Evolutionary conservation across 2,113 vertebrate species (phyloP).

Genomic region (Trematocara nigrifrons): DNA sequence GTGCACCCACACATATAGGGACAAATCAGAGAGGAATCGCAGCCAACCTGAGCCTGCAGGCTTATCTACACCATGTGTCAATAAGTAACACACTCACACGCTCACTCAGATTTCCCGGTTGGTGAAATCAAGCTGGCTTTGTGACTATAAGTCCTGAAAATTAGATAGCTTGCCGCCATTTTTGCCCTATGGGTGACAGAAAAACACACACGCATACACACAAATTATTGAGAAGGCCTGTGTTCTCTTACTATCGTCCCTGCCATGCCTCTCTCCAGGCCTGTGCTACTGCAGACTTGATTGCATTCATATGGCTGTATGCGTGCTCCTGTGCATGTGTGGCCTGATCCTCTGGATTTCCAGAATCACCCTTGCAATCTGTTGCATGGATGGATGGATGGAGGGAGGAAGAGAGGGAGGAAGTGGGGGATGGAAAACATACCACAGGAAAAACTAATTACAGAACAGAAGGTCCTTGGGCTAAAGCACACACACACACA

Average conservation of each 20-base stretch:
- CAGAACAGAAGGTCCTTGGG: conserved; percentile 61
- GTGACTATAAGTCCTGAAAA: conserved; percentile 63
- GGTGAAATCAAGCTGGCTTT: conserved; percentile 62
- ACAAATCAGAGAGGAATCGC: conserved; percentile 13
- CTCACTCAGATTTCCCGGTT: conserved; percentile 31
- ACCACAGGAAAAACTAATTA: conserved; percentile 63
- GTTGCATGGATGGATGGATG: conserved; percentile 42
- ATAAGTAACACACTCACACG: neutral
- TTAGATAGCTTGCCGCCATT: conserved; percentile 59
- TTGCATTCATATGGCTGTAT: conserved; percentile 49
- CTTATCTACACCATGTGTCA: conserved; percentile 48
- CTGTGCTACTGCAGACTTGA: conserved; percentile 41
- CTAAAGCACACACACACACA: neutral
- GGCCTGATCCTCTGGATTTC: conserved; percentile 47
- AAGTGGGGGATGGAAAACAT: conserved; percentile 15
- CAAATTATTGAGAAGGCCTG: conserved; percentile 5
- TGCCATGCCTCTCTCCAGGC: conserved; percentile 4
- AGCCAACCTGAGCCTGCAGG: conserved; percentile 40
- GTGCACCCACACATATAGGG: neutral
- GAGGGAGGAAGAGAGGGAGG: neutral
- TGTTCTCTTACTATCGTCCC: conserved; percentile 3
- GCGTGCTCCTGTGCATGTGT: neutral
- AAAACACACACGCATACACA: neutral
- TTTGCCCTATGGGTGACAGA: conserved; percentile 23
- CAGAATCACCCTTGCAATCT: conserved; percentile 58